Percentiles rank a stretch among this genome's conserved stretches.
phyloP scores from a whole-genome alignment of 2,113 vertebrate genomes.

The Anas platyrhynchos region DNA sequence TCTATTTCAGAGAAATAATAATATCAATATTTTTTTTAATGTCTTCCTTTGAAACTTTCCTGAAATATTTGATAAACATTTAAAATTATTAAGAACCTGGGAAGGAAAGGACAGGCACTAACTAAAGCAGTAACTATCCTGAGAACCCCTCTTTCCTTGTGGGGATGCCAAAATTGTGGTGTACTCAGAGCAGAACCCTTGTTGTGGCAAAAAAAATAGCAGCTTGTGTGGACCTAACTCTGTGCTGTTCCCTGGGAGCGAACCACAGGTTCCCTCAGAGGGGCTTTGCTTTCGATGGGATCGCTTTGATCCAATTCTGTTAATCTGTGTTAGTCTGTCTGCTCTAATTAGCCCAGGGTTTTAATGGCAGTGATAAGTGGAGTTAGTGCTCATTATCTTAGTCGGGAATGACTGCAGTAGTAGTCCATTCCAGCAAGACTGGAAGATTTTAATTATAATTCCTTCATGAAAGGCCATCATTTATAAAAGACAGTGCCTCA shows the following conservation, averaged over 20 bases:
- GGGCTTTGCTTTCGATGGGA: not conserved
- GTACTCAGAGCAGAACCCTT: not conserved
- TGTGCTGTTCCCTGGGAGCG: not conserved
- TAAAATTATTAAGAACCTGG: not conserved
- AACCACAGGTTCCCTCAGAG: fast-evolving
- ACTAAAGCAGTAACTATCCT: not conserved
- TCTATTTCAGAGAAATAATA: not conserved
- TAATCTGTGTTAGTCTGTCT: not conserved
- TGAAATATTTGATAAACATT: not conserved
- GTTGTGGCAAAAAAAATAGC: not conserved
- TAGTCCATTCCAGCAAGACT: not conserved
- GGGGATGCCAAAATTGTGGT: not conserved
- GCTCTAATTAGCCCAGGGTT: not conserved
- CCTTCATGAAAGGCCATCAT: not conserved
- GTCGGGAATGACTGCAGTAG: not conserved
- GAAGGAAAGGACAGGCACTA: not conserved
- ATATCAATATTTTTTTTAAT: not conserved
- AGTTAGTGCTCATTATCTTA: not conserved
- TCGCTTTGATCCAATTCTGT: conserved; percentile 17
- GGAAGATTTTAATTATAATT: not conserved
- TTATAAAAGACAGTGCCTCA: not conserved
- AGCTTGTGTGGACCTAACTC: fast-evolving
- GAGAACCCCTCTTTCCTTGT: fast-evolving
- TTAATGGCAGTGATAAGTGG: not conserved
- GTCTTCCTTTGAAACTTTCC: not conserved